These are phyloP conservation scores for Erebia palarica DNA, from an alignment of 2,888 invertebrate species.

Conservation along the genomic window DNA sequence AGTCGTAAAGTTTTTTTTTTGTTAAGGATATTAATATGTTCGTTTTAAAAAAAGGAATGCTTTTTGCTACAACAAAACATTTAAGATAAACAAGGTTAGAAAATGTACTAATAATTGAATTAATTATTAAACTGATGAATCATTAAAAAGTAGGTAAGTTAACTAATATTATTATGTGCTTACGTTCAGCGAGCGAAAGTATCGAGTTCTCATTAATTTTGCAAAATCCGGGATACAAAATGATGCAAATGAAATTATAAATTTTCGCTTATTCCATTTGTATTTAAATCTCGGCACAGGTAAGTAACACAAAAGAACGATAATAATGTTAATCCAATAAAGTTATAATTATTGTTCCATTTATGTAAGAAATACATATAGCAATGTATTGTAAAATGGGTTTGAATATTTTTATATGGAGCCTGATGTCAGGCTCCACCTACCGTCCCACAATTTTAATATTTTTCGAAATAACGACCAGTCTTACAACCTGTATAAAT, in stretches of 20 bases:
- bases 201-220: slow-evolving; percentile 18
- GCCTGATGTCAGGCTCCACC: too few species aligned
- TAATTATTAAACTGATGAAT: slow-evolving; percentile 9
- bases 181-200: slow-evolving; percentile 7
- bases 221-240: slow-evolving; percentile 6
- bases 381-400: too few species aligned
- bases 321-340: neutral
- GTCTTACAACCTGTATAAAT: too few species aligned
- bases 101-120: neutral
- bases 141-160: slow-evolving; percentile 13
- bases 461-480: too few species aligned
- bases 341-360: neutral
- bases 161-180: slow-evolving; percentile 12
- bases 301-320: neutral
- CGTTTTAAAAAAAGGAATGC: neutral
- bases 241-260: slow-evolving; percentile 12
- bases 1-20: too few species aligned
- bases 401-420: too few species aligned
- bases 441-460: too few species aligned
- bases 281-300: slow-evolving; percentile 3
- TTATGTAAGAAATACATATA: neutral
- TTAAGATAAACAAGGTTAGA: neutral
- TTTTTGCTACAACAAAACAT: neutral
- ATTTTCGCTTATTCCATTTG: slow-evolving; percentile 17
- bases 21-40: neutral